phyloP scores from a whole-genome alignment of 2,113 vertebrate genomes.

The Aegithalos caudatus region DNA sequence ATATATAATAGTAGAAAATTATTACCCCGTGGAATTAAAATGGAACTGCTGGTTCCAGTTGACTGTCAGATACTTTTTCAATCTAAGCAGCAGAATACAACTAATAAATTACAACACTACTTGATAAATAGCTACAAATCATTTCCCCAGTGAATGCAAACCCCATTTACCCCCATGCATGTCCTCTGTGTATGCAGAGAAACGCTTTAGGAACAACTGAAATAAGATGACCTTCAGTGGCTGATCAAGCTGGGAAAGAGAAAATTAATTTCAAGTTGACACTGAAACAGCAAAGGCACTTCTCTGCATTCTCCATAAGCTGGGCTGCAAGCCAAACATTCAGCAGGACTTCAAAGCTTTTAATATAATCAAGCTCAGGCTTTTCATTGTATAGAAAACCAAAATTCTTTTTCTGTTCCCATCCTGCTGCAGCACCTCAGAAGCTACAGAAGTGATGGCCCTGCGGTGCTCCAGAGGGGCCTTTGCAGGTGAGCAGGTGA shows the following conservation, averaged over 20 bases:
- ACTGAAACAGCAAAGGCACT: constrained; percentile 1
- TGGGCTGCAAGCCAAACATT: constrained; percentile 2
- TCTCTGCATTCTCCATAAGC: not conserved
- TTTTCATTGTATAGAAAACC: not conserved
- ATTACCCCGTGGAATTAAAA: constrained; percentile 43
- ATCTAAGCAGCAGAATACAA: constrained; percentile 24
- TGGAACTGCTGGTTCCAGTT: constrained; percentile 39
- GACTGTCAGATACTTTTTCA: constrained; percentile 43
- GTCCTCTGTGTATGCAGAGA: not conserved
- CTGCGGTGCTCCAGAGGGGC: not conserved
- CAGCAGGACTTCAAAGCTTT: not conserved
- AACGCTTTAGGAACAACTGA: not conserved
- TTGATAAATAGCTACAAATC: constrained; percentile 50
- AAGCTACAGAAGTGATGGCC: not conserved
- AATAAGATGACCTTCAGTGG: constrained; percentile 11
- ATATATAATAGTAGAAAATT: constrained; percentile 40
- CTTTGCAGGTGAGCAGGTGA: not conserved
- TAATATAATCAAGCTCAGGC: not conserved
- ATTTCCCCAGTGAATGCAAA: constrained; percentile 30
- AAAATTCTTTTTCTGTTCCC: not conserved
- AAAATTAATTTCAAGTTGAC: constrained; percentile 31
- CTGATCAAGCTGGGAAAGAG: constrained; percentile 15
- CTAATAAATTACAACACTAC: constrained; percentile 35
- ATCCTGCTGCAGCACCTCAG: not conserved
- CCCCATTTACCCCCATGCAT: not conserved